These are phyloP conservation scores for Marronus borbonicus DNA, from an alignment of 2,888 invertebrate genomes.

Conservation along the genomic window DNA sequence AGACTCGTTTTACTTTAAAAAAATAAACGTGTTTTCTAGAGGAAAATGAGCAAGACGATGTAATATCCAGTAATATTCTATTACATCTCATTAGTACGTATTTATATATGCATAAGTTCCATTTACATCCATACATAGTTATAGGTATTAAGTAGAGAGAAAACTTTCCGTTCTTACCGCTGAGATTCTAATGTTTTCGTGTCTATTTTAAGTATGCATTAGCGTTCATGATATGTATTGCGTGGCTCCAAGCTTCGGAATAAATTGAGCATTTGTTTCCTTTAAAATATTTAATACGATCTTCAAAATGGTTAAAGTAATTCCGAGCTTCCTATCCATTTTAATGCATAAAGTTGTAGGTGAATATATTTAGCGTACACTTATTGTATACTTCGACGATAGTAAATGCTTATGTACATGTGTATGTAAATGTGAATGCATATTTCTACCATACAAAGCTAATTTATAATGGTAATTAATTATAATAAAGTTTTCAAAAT, in stretches of 20 bases:
- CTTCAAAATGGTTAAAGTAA: conserved; percentile 1
- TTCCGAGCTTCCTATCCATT: background rate
- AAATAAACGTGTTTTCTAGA: background rate
- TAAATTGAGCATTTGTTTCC: conserved; percentile 6
- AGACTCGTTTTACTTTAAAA: too few species aligned
- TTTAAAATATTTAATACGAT: conserved; percentile 7
- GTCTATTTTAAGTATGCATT: background rate
- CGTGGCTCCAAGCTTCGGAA: background rate
- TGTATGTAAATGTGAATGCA: background rate
- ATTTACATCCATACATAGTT: background rate
- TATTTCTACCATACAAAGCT: background rate
- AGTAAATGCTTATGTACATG: background rate
- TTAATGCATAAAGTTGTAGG: background rate
- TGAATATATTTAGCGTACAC: background rate
- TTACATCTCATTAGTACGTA: background rate
- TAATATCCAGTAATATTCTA: background rate
- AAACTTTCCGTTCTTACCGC: background rate
- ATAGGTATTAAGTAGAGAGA: background rate
- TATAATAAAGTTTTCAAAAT: background rate
- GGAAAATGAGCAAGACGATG: background rate
- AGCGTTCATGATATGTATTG: background rate
- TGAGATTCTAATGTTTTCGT: conserved; percentile 21
- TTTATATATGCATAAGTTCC: background rate
- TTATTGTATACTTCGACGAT: background rate
- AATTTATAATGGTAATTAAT: background rate